Evolutionary conservation across 1,140 invertebrate genomes (phyloP).

Genomic region (Aradophagus sp.): DNA sequence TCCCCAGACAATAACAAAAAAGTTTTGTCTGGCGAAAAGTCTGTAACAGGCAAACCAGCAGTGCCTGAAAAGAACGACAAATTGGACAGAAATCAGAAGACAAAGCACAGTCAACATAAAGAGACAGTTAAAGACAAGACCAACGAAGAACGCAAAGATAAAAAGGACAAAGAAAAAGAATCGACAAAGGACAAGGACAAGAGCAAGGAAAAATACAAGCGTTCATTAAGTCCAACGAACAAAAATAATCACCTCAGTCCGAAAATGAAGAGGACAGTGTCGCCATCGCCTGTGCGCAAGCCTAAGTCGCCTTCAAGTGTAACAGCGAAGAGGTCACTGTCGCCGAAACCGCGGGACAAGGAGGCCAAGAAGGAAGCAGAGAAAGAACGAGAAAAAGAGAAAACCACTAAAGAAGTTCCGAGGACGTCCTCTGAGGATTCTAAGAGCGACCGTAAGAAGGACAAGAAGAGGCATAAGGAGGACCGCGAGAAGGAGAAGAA

Average conservation of each 20-base stretch:
- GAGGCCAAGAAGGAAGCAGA: conserved; percentile 59
- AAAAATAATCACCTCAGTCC: conserved; percentile 67
- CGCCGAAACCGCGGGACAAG: conserved; percentile 69
- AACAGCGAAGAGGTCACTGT: conserved; percentile 67
- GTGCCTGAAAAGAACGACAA: conserved; percentile 76
- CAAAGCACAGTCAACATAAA: conserved; percentile 76
- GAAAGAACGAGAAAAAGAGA: conserved; percentile 70
- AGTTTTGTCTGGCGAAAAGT: conserved; percentile 70
- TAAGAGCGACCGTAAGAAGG: conserved; percentile 72
- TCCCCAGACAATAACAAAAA: conserved; percentile 78
- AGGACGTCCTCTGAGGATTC: conserved; percentile 65
- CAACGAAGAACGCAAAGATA: conserved; percentile 78
- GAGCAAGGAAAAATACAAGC: conserved; percentile 78
- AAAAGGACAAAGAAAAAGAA: conserved; percentile 80
- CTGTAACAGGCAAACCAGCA: conserved; percentile 61
- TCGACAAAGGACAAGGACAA: conserved; percentile 73
- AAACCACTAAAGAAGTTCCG: conserved; percentile 65
- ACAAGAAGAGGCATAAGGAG: conserved; percentile 75
- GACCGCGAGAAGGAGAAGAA: conserved; percentile 73
- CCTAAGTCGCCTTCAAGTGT: conserved; percentile 68
- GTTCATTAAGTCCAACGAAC: conserved; percentile 75
- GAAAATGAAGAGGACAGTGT: conserved; percentile 59
- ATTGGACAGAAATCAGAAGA: conserved; percentile 79
- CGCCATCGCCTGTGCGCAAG: conserved; percentile 63
- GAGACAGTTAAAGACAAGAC: conserved; percentile 76